Evolutionary conservation across 2,888 invertebrate genomes (phyloP), one percentile per base, ranked within the genome.

Genomic region (Cryptophagus acutangulus): DNA sequence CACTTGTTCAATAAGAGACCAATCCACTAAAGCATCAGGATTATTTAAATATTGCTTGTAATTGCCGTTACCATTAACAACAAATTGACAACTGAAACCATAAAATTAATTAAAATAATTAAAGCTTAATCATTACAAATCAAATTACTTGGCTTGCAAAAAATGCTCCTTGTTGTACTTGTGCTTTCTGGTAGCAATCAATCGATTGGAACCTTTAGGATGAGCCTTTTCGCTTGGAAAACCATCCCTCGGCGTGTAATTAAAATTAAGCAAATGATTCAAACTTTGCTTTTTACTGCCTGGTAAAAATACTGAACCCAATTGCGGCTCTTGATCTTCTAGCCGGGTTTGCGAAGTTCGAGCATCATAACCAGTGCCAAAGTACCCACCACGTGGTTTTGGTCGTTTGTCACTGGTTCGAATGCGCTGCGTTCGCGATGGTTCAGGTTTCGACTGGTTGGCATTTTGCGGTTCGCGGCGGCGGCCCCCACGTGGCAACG

Each of bases 131-230:
- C 26, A 3, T 4, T n/a, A n/a, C n/a, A n/a, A n/a, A 26, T 26
- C 12, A 13, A 5, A 20, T 76, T 74, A 93, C 92, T 92, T 92
- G 43, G 94, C 93, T 72, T 95, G 90, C 46, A 96, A 72, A 70
- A 89, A 96, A 61, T 92, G 85, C 65, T 95, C 93, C 72, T 93
- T 93, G 68, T 88, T 91, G 71, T 89, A 92, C 64, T 83, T 86
- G 57, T 82, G 82, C 43, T 76, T 75, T 43, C 71, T 71, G 30
- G 73, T 71, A 43, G 69, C 67, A 53, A 73, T 61, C 67, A 65
- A 66, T 46, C 70, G 66, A 58, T 69, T 67, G 29, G 47, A 48
- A 37, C 47, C 42, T 9, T 36, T 41, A 5, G 33, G 39, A 13
- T 12, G 25, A 38, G 51, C 48, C 46, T 52, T 50, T 40, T 52